Base-by-base conservation (phyloP, 1,140 invertebrate genomes). In the Mactra quadrangularis region DNA sequence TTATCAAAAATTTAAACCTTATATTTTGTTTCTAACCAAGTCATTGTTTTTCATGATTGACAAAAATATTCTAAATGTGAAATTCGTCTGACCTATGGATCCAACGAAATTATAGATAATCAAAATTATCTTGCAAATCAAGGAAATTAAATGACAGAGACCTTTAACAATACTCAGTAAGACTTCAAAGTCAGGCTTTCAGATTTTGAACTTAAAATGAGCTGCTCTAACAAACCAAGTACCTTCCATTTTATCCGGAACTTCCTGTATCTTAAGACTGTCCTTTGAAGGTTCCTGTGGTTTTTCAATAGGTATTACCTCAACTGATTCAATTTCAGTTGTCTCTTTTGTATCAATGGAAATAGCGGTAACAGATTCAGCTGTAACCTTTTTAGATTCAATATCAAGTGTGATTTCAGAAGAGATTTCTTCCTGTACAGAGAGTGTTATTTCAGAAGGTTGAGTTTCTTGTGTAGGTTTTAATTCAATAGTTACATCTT, bases 221-320 rank as follows among this genome's bases (percentile, higher is more conserved):
- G 47, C 62, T 78, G 45, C 31, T 68, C 64, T 78, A 68, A 78
- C 60, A 78, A 29, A 19, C 38, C 52, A 19, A 50, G 55, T 70
- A 81, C 77, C 53, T 71, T 64, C 27, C 27, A 53, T 66, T 60
- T 57, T 45, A 29, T 11, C 47, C 41, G 53, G 52, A 50, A 35
- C 29, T 17, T 70, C 77, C 55, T 22, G 33, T 66, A 71, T 25
- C 3, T 81, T 66, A 81, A 71, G 66, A 41, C 64, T 71, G n/a
- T 45, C 77, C 45, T 47, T 41, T 55, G 50, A n/a, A 55, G 47
- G 7, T 70, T 81, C 77, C 66, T 81, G 77, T 81, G 77, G 64
- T 66, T 79, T 70, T 60, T 62, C 72, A 59, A 62, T 33, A 76
- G n/a, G 6, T 25, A n/a, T 15, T 29, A 60, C 25, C 11, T 64